These are phyloP conservation scores for Colossoma macropomum DNA, from an alignment of 2,113 vertebrate species.

Conservation along the genomic window DNA sequence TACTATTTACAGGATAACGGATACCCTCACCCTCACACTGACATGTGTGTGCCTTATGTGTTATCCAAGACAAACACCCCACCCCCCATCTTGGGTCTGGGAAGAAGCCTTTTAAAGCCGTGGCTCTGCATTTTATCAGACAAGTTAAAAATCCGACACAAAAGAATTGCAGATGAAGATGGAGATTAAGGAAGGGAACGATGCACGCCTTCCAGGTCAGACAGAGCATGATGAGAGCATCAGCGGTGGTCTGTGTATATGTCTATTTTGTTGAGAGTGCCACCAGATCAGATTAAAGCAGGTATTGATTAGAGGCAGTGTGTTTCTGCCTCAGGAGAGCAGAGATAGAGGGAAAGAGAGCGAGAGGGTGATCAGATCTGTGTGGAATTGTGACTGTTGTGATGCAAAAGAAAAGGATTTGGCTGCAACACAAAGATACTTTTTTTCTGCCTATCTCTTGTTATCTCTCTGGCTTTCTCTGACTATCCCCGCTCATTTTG, in stretches of 20 bases:
- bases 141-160: constrained; percentile 26
- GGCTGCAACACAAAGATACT: constrained; percentile 7
- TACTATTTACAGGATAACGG: no score
- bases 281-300: constrained; percentile 51
- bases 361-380: constrained; percentile 21
- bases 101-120: constrained; percentile 14
- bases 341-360: constrained; percentile 9
- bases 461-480: constrained; percentile 28
- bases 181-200: constrained; percentile 24
- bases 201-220: neutral
- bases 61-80: constrained; percentile 6
- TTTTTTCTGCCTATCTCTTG: constrained; percentile 15
- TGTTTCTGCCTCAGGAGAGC: constrained; percentile 14
- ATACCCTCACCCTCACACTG: neutral
- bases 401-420: constrained; percentile 26
- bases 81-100: neutral
- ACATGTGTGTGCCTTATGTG: neutral
- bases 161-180: constrained; percentile 39
- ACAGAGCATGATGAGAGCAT: neutral
- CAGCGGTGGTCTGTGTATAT: constrained; percentile 13
- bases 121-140: constrained; percentile 5
- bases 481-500: constrained; percentile 1
- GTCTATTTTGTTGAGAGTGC: neutral
- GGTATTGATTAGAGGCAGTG: constrained; percentile 19
- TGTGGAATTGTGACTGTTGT: constrained; percentile 27